Percentiles rank a stretch among this genome's conserved stretches.
Evolutionary conservation across 1,140 invertebrate species (phyloP).

Genomic region (Macrosteles quadrilineatus): DNA sequence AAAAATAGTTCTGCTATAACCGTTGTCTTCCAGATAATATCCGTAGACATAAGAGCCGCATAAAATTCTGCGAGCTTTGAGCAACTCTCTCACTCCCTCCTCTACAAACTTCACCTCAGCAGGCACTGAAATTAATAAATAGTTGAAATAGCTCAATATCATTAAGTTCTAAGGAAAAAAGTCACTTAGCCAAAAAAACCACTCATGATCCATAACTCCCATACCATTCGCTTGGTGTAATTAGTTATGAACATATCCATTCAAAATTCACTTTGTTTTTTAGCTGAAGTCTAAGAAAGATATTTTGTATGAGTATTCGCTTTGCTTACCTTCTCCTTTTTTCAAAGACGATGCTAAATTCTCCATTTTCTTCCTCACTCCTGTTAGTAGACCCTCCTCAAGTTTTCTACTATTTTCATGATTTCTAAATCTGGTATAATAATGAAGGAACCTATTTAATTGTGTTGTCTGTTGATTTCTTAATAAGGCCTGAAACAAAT

Average conservation of each 20-base stretch:
- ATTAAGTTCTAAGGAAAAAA: conserved; percentile 10
- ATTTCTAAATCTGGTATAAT: conserved; percentile 67
- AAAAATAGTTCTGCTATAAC: conserved; percentile 68
- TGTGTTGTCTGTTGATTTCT: conserved; percentile 63
- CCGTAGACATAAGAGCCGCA: conserved; percentile 71
- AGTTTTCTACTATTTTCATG: conserved; percentile 66
- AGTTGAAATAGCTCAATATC: too few species aligned
- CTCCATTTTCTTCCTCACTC: conserved; percentile 65
- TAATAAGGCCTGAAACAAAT: conserved; percentile 55
- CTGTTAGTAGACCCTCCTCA: conserved; percentile 62
- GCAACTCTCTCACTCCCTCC: conserved; percentile 63
- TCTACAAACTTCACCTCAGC: conserved; percentile 60
- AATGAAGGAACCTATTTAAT: conserved; percentile 66
- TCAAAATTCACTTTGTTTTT: too few species aligned
- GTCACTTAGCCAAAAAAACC: neutral
- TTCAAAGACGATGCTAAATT: conserved; percentile 54
- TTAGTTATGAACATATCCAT: too few species aligned
- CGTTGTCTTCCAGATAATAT: conserved; percentile 65
- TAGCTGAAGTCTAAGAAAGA: too few species aligned
- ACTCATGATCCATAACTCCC: neutral
- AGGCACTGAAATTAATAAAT: conserved; percentile 37
- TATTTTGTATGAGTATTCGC: too few species aligned
- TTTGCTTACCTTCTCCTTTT: conserved; percentile 33
- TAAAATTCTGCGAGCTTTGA: conserved; percentile 64
- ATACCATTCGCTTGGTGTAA: too few species aligned